phyloP scores from a whole-genome alignment of 2,797 vertebrate species.

The Phaenicophaeus curvirostris region DNA sequence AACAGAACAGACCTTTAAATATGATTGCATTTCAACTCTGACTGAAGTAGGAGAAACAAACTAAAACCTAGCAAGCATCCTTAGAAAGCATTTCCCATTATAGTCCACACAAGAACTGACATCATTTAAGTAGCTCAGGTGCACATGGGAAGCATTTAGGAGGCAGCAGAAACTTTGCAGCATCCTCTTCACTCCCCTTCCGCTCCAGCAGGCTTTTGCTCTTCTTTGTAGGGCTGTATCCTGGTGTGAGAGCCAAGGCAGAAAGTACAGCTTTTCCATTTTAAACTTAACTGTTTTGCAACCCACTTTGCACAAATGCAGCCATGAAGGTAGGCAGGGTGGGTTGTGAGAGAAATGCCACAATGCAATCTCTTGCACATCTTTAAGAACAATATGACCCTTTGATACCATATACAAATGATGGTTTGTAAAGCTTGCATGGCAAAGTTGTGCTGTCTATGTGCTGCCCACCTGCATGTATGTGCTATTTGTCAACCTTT shows the following conservation, averaged over 20 bases:
- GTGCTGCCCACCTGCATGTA: neutral
- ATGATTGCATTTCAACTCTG: neutral
- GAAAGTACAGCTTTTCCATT: neutral
- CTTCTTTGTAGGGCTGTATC: neutral
- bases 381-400: neutral
- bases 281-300: neutral
- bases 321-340: neutral
- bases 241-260: neutral
- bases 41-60: conserved; percentile 1
- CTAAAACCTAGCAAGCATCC: neutral
- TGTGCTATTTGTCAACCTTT: neutral
- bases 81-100: conserved; percentile 41
- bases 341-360: neutral
- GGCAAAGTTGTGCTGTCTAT: neutral
- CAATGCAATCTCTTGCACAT: neutral
- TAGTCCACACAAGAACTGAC: conserved; percentile 24
- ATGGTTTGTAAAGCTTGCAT: neutral
- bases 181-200: neutral
- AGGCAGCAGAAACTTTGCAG: neutral
- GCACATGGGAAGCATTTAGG: conserved; percentile 10
- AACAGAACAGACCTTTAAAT: neutral
- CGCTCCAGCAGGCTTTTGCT: neutral
- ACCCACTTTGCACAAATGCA: neutral
- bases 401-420: neutral
- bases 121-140: conserved; percentile 56